These are phyloP conservation scores for Mormyrus iriodes DNA, from an alignment of 2,113 vertebrate species.

Conservation along the genomic window DNA sequence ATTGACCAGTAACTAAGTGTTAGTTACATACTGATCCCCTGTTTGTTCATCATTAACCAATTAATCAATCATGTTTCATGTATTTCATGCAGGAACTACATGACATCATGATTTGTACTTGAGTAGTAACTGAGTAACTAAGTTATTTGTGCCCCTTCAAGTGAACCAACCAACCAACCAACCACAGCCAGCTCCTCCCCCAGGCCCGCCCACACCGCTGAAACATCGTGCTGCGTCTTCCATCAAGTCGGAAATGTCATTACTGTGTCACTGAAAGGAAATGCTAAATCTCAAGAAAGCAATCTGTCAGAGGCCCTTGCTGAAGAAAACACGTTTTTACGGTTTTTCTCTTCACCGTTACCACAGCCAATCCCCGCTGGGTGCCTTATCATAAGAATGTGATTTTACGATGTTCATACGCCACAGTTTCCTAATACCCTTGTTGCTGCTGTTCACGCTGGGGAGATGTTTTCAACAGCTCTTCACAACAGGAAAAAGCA, in stretches of 20 bases:
- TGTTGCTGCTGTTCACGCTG: background rate
- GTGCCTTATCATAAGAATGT: background rate
- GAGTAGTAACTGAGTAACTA: background rate
- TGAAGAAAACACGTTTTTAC: conserved; percentile 20
- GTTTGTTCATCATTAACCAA: background rate
- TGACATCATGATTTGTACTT: background rate
- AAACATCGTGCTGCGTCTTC: conserved; percentile 18
- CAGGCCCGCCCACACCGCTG: background rate
- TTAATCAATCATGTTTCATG: background rate
- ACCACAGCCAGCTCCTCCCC: background rate
- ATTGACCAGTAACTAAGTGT: background rate
- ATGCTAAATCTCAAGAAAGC: conserved; percentile 2
- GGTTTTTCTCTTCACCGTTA: background rate
- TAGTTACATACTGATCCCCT: background rate
- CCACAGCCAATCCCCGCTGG: background rate
- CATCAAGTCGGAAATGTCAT: conserved; percentile 24
- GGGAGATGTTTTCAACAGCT: background rate
- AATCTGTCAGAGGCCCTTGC: background rate
- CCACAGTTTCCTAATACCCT: background rate
- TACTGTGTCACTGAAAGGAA: conserved; percentile 19
- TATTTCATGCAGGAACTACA: background rate
- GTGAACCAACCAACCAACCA: too few relatives aligned
- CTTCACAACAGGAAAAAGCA: background rate
- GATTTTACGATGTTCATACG: background rate
- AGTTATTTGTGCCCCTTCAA: background rate